Evolutionary conservation across 2,113 vertebrate genomes (phyloP).

Genomic region (Papio anubis): DNA sequence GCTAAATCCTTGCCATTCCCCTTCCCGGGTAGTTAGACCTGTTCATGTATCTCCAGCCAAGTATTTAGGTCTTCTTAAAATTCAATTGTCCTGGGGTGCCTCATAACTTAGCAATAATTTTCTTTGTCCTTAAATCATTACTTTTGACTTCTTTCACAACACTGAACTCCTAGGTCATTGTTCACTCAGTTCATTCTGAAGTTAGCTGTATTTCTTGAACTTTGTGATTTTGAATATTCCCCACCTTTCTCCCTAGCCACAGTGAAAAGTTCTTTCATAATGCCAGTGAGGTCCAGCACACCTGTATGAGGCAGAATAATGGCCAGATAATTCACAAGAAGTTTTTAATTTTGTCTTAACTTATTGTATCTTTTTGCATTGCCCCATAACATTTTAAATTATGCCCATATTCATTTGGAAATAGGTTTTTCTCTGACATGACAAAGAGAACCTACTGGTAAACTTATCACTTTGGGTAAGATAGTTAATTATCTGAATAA

Average conservation of each 20-base stretch:
- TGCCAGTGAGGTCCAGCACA: background rate
- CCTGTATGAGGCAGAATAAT: background rate
- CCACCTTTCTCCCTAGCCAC: conserved; percentile 12
- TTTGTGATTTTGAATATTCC: conserved; percentile 51
- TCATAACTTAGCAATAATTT: conserved; percentile 45
- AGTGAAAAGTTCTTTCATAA: conserved; percentile 23
- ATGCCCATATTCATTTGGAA: background rate
- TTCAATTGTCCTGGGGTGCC: background rate
- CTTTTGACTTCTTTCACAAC: conserved; percentile 34
- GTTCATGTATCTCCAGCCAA: background rate
- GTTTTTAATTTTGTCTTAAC: background rate
- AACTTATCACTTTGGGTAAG: background rate
- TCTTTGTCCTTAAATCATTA: background rate
- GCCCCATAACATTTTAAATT: background rate
- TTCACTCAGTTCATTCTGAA: conserved; percentile 38
- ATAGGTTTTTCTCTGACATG: background rate
- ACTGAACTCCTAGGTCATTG: background rate
- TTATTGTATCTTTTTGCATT: background rate
- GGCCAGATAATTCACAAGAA: background rate
- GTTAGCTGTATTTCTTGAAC: background rate
- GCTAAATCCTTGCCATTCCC: background rate
- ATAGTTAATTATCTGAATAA: conserved; percentile 19
- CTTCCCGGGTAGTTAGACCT: background rate
- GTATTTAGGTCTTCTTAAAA: background rate
- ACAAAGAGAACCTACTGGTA: background rate